Conservation (phyloP, 2,113 vertebrate species). For the Psephotus haematonotus region DNA sequence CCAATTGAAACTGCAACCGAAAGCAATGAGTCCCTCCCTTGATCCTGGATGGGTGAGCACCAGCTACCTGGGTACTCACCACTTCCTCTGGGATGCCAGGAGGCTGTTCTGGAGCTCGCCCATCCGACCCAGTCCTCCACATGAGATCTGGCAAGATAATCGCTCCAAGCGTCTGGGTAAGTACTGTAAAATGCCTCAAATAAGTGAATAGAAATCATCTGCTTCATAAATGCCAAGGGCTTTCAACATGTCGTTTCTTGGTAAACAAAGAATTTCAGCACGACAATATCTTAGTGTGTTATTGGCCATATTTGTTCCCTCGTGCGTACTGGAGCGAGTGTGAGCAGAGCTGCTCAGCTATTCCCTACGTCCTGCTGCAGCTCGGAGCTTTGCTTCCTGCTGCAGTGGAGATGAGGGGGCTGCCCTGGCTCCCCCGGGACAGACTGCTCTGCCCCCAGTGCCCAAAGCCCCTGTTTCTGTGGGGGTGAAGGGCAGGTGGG, state of each 20-base stretch:
- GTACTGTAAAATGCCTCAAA: slow-evolving; percentile 66
- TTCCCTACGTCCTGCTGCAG: neutral
- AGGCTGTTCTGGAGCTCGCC: slow-evolving; percentile 27
- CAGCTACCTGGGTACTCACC: neutral
- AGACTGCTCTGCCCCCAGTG: neutral
- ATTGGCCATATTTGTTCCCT: slow-evolving; percentile 54
- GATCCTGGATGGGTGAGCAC: neutral
- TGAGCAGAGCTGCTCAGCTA: neutral
- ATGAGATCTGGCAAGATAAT: slow-evolving; percentile 56
- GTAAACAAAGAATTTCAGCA: slow-evolving; percentile 69
- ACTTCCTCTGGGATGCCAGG: neutral
- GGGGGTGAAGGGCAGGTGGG: slow-evolving; percentile 28
- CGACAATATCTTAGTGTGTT: slow-evolving; percentile 56
- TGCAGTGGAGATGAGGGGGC: neutral
- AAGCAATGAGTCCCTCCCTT: neutral
- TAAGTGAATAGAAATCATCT: slow-evolving; percentile 68
- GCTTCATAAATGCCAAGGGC: slow-evolving; percentile 65
- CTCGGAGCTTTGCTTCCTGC: neutral
- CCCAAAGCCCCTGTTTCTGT: neutral
- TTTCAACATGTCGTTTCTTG: slow-evolving; percentile 64
- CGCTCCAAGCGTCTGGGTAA: slow-evolving; percentile 50
- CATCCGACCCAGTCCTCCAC: slow-evolving; percentile 52
- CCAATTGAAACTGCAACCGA: neutral
- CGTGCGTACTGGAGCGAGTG: neutral
- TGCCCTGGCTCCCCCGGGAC: neutral